A percentile compares a stretch with the other conserved stretches of the same genome.
Conservation (phyloP, 2,797 vertebrate genomes). For the Falco berigora region DNA sequence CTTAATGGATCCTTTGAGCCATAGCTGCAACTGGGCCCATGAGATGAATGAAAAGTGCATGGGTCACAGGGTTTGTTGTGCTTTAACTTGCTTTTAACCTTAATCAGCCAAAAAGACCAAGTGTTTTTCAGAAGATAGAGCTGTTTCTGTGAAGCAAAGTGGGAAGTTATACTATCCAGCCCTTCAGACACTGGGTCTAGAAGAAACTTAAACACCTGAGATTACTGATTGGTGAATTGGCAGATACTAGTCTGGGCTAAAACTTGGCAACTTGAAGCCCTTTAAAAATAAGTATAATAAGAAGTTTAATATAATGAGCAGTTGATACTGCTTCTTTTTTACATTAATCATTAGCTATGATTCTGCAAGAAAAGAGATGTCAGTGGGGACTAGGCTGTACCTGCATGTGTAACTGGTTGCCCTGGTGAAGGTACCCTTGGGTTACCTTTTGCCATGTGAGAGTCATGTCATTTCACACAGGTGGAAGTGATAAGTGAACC, state of each 20-base stretch:
- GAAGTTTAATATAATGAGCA: not conserved
- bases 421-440: not conserved
- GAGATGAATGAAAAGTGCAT: not conserved
- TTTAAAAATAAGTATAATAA: not conserved
- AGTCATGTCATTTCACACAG: not conserved
- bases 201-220: not conserved
- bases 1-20: not conserved
- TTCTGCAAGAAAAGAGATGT: not conserved
- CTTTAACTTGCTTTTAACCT: not conserved
- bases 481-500: not conserved
- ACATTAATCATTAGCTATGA: not conserved
- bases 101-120: not conserved
- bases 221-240: not conserved
- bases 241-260: not conserved
- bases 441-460: not conserved
- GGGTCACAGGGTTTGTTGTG: not conserved
- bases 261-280: not conserved
- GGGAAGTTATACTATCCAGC: not conserved
- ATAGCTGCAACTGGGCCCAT: not conserved
- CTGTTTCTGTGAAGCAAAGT: not conserved
- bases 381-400: not conserved
- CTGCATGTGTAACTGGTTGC: accelerated
- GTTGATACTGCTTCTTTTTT: not conserved
- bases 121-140: not conserved
- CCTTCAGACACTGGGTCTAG: not conserved